These are phyloP conservation scores for Xenopus laevis DNA, from an alignment of 2,113 vertebrate genomes.

Conservation along the genomic window DNA sequence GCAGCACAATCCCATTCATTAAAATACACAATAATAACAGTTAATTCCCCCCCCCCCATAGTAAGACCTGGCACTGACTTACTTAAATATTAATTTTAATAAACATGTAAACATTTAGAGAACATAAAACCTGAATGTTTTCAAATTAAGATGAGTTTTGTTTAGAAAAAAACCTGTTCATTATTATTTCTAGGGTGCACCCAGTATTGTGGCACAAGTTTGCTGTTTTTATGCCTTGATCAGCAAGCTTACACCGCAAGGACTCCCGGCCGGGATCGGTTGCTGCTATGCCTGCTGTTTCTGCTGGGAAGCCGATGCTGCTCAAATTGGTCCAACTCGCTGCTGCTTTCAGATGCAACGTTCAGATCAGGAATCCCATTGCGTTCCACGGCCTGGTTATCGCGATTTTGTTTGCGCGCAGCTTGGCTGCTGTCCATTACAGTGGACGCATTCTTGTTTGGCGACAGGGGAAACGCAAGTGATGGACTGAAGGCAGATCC, in stretches of 20 bases:
- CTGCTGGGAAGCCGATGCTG: constrained; percentile 62
- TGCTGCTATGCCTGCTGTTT: constrained; percentile 68
- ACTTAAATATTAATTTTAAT: background rate
- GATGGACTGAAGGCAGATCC: constrained; percentile 49
- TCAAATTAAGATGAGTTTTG: too few species aligned
- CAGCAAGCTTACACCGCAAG: constrained; percentile 61
- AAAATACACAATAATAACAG: too few species aligned
- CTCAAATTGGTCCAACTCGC: constrained; percentile 49
- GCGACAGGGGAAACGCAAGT: constrained; percentile 61
- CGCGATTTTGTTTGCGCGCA: constrained; percentile 72
- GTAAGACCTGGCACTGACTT: too few species aligned
- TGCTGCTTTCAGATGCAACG: constrained; percentile 2
- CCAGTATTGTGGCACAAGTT: too few species aligned
- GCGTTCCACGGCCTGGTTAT: constrained; percentile 63
- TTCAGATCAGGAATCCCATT: constrained; percentile 44
- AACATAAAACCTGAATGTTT: background rate
- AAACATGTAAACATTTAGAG: background rate
- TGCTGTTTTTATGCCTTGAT: background rate
- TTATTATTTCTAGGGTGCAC: too few species aligned
- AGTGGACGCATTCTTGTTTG: constrained; percentile 47
- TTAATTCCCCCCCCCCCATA: too few species aligned
- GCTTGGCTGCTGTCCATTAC: constrained; percentile 64
- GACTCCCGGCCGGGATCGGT: constrained; percentile 64
- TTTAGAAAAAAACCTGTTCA: too few species aligned
- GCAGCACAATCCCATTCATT: too few species aligned